phyloP scores from a whole-genome alignment of 2,888 invertebrate species.

The Fragum whitleyi region DNA sequence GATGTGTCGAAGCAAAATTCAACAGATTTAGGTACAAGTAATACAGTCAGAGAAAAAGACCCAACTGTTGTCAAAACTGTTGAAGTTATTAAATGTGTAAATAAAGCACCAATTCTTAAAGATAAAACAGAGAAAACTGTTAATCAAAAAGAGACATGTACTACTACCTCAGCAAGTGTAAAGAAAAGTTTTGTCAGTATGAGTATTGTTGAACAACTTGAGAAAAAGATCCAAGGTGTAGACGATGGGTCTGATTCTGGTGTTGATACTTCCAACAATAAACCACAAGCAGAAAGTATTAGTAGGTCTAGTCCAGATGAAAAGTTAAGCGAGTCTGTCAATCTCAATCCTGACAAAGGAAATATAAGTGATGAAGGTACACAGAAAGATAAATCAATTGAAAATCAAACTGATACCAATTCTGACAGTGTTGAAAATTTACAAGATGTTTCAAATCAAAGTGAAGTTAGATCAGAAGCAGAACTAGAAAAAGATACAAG shows the following conservation, averaged over 20 bases:
- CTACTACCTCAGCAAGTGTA: background rate
- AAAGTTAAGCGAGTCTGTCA: background rate
- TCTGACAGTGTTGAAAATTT: too few relatives aligned
- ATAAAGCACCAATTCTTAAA: background rate
- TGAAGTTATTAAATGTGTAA: too few relatives aligned
- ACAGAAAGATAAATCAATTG: too few relatives aligned
- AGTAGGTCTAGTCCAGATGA: too few relatives aligned
- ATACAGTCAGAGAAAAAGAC: background rate
- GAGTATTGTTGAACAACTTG: constrained; percentile 54
- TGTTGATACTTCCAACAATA: background rate
- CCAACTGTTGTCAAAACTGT: too few relatives aligned
- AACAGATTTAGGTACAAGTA: background rate
- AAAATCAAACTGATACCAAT: too few relatives aligned
- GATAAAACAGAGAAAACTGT: background rate
- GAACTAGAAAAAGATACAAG: too few relatives aligned
- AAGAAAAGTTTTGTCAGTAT: constrained; percentile 34
- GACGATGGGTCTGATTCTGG: background rate
- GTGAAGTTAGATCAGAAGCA: too few relatives aligned
- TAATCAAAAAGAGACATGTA: too few relatives aligned
- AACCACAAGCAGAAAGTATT: background rate
- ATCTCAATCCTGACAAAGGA: too few relatives aligned
- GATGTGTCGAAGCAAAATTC: background rate
- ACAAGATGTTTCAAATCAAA: too few relatives aligned
- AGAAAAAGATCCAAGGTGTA: constrained; percentile 38
- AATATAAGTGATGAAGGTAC: too few relatives aligned